These are phyloP conservation scores for Melanotaenia maccullochi DNA, from an alignment of 2,797 vertebrate genomes.

Conservation along the genomic window DNA sequence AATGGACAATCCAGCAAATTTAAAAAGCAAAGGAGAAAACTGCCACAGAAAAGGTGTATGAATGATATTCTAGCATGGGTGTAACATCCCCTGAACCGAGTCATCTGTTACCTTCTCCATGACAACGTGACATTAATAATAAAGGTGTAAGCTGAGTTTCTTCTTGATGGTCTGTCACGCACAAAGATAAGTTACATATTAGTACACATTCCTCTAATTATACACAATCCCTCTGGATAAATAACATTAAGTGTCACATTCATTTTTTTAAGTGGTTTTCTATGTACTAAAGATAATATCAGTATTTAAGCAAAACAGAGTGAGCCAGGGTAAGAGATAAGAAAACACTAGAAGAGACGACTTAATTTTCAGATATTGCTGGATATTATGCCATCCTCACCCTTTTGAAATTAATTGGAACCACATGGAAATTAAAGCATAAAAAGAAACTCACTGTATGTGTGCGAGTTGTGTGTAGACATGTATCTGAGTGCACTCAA, in stretches of 20 bases:
- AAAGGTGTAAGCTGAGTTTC: slow-evolving; percentile 2
- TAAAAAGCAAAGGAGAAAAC: slow-evolving; percentile 1
- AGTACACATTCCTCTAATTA: background rate
- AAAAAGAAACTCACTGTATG: background rate
- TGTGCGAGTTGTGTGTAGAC: background rate
- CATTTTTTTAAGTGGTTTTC: background rate
- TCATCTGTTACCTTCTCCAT: background rate
- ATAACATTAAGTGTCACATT: background rate
- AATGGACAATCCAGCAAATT: background rate
- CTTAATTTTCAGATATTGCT: background rate
- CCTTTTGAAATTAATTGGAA: background rate
- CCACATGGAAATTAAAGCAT: background rate
- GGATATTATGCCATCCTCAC: background rate
- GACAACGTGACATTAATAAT: slow-evolving; percentile 28
- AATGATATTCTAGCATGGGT: slow-evolving; percentile 4
- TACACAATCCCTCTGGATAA: background rate
- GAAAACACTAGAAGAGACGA: background rate
- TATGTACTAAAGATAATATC: background rate
- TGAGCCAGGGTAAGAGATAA: background rate
- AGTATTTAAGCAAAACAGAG: background rate
- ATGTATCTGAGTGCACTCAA: background rate
- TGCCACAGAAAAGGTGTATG: background rate
- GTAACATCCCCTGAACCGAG: background rate
- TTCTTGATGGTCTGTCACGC: slow-evolving; percentile 6
- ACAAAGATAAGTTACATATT: background rate